Base-by-base conservation (phyloP, 1,140 invertebrate species). In the Aricia agestis region DNA sequence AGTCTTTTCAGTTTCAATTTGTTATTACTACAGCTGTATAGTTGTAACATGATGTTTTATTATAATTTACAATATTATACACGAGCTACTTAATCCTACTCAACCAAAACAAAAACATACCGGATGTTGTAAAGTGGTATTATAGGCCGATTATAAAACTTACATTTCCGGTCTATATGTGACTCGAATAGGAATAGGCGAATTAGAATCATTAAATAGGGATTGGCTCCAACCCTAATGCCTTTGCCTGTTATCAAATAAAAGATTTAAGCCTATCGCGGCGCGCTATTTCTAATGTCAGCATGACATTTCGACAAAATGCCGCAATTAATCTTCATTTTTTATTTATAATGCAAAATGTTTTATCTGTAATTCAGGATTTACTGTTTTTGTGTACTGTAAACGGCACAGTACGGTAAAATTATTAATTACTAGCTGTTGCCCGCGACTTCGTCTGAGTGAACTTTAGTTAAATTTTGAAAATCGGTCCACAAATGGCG, bases 201-300 rank as follows among this genome's bases (percentile, higher is more conserved):
- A 74, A 77, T 77, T 77, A 77, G 57, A 69, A 72, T 74, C 75
- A 72, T 77, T 77, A 77, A 77, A 77, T 25, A 72, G 66, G 75
- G 75, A 76, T 76, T 72, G 69, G 61, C 72, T 71, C 67, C 19
- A 66, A 72, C 73, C 71, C 75, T 72, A 71, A 61, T 69, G 17
- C 58, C 68, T 69, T 31, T 31, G 58, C 72, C 58, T 68, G 59
- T 63, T 63, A 70, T 58, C 41, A 42, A 66, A 72, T 72, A 71
- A 72, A 72, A 72, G 71, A 72, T 72, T 72, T 72, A 66, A 71
- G 61, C 65, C 57, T 69, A 73, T 69, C 68, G 36, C 32, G 58
- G 68, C 68, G 72, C 69, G 68, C 45, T 65, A 67, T 65, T 71
- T 74, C 67, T 69, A 65, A 66, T 58, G 69, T 74, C 72, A 74